Conservation (phyloP, 2,113 vertebrate genomes). For the Percina caprodes region DNA sequence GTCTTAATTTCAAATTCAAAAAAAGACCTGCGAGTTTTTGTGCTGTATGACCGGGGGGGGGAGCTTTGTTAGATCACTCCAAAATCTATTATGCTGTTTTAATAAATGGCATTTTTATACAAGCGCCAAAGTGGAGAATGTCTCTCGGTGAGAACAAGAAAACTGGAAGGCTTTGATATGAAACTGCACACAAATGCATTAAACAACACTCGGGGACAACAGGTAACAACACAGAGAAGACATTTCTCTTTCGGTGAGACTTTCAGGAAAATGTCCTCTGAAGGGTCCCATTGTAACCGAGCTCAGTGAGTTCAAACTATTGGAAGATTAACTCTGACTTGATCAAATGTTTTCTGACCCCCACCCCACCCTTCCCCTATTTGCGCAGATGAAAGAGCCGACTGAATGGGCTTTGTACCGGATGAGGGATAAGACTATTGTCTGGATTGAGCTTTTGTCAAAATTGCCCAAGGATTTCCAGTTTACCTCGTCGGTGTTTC, state of each 20-base stretch:
- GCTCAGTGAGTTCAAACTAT: slow-evolving; percentile 53
- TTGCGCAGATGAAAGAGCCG: slow-evolving; percentile 68
- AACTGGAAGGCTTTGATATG: slow-evolving; percentile 1
- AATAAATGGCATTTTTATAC: not conserved
- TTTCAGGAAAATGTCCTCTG: not conserved
- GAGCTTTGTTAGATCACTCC: not conserved
- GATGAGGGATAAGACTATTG: slow-evolving; percentile 67
- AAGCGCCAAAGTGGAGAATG: not conserved
- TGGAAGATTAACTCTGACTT: slow-evolving; percentile 70
- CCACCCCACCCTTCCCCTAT: slow-evolving; percentile 35
- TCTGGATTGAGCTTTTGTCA: slow-evolving; percentile 57
- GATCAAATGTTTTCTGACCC: slow-evolving; percentile 64
- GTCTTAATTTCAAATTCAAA: not conserved
- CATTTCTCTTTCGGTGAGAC: not conserved
- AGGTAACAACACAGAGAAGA: not conserved
- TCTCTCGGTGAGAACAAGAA: not conserved
- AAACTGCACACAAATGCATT: slow-evolving; percentile 18
- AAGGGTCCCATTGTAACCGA: slow-evolving; percentile 31
- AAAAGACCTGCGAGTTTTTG: not conserved
- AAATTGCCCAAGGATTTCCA: slow-evolving; percentile 39
- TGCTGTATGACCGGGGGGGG: not conserved
- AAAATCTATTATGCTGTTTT: not conserved
- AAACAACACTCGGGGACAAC: not conserved
- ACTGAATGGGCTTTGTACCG: slow-evolving; percentile 68
- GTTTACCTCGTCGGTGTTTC: slow-evolving; percentile 44